These are phyloP conservation scores for Furnarius figulus DNA, from an alignment of 2,113 vertebrate genomes.

Conservation along the genomic window DNA sequence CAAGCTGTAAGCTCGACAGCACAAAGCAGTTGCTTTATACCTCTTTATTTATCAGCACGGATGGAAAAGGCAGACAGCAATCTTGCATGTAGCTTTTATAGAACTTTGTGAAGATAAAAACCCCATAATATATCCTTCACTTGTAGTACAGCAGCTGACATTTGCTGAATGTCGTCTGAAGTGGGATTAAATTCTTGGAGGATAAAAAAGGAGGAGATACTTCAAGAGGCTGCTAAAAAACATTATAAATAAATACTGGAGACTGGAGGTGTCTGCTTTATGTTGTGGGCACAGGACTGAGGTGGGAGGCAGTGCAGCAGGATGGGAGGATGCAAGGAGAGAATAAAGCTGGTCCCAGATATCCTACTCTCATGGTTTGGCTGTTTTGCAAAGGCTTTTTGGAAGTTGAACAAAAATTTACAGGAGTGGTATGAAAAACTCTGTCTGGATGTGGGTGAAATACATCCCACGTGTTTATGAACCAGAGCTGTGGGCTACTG, in stretches of 20 bases:
- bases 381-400: neutral
- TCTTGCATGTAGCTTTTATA: neutral
- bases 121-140: neutral
- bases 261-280: neutral
- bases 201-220: neutral
- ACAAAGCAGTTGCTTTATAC: neutral
- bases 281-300: neutral
- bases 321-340: neutral
- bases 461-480: neutral
- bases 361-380: neutral
- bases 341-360: neutral
- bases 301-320: neutral
- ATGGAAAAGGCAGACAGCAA: neutral
- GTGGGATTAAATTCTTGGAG: slow-evolving; percentile 1
- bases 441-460: neutral
- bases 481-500: rapidly evolving
- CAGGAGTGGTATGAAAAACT: neutral
- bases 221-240: neutral
- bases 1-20: neutral
- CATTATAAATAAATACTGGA: neutral
- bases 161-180: neutral
- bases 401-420: neutral
- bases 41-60: neutral
- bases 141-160: neutral
- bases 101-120: neutral